These are phyloP conservation scores for Vanacampus margaritifer DNA, from an alignment of 2,113 vertebrate genomes.

Conservation along the genomic window DNA sequence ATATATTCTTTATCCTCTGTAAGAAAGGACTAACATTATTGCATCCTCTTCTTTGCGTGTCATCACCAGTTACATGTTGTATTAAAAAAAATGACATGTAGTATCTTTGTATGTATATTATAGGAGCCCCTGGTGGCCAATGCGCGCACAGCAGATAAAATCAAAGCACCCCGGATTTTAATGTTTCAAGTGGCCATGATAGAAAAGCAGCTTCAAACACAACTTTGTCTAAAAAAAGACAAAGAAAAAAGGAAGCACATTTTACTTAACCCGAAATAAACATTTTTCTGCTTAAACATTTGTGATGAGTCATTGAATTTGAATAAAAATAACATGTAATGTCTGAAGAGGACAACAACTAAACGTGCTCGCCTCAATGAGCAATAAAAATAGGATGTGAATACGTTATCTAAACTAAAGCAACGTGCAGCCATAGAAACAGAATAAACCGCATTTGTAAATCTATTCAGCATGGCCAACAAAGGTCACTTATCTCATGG, in stretches of 20 bases:
- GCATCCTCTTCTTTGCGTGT: too few relatives aligned
- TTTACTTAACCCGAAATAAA: constrained; percentile 1
- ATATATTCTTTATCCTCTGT: too few relatives aligned
- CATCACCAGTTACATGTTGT: too few relatives aligned
- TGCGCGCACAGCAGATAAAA: too few relatives aligned
- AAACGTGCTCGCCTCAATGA: constrained; percentile 28
- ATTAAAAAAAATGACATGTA: too few relatives aligned
- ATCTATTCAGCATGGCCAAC: constrained; percentile 46
- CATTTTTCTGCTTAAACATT: constrained; percentile 23
- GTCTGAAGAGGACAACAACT: constrained; percentile 38
- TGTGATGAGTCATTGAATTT: constrained; percentile 37
- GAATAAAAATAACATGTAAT: constrained; percentile 29
- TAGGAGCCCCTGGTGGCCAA: too few relatives aligned
- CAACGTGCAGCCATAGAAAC: background rate
- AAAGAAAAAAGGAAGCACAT: background rate
- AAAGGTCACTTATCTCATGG: constrained; percentile 67
- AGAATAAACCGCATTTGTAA: constrained; percentile 11
- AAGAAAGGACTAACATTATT: too few relatives aligned
- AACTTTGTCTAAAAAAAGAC: too few relatives aligned
- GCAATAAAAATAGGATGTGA: constrained; percentile 48
- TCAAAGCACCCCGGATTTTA: too few relatives aligned
- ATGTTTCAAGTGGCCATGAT: too few relatives aligned
- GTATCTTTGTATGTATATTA: too few relatives aligned
- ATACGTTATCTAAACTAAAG: background rate
- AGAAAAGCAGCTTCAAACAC: too few relatives aligned